These are phyloP conservation scores for Peromyscus attwateri DNA, from an alignment of 2,797 vertebrate species.

Conservation along the genomic window DNA sequence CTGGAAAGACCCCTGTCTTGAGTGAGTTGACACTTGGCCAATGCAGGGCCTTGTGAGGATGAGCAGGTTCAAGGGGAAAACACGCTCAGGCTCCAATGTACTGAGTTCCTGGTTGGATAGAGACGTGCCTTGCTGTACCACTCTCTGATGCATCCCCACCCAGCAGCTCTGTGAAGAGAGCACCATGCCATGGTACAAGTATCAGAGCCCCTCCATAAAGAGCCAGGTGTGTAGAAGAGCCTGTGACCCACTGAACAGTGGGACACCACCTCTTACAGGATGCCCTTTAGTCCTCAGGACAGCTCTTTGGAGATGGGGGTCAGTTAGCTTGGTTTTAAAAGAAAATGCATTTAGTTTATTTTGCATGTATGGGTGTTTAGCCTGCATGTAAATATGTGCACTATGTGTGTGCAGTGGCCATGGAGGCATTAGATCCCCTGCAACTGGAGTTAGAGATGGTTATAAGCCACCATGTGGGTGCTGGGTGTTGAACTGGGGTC, in stretches of 20 bases:
- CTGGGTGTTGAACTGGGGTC: neutral
- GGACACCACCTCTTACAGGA: neutral
- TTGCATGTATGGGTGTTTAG: neutral
- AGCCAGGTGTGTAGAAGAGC: neutral
- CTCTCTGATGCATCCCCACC: neutral
- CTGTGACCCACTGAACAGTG: neutral
- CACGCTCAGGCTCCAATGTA: neutral
- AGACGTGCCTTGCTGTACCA: neutral
- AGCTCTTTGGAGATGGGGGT: neutral
- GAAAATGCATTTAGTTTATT: neutral
- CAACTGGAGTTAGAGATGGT: neutral
- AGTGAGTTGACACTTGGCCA: neutral
- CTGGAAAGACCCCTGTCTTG: neutral
- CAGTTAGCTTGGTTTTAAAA: neutral
- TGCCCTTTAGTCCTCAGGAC: neutral
- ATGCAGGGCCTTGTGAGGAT: neutral
- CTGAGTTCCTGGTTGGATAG: neutral
- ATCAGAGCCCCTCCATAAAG: neutral
- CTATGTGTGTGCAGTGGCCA: neutral
- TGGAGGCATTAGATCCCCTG: neutral
- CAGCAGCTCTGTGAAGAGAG: neutral
- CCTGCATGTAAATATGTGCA: too few species aligned
- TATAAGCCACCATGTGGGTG: neutral
- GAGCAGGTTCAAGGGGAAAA: neutral
- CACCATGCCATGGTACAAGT: fast-evolving